Percentiles rank a stretch among this genome's conserved stretches.
phyloP scores from a whole-genome alignment of 2,888 invertebrate species.

The Hemistola chrysoprasaria region DNA sequence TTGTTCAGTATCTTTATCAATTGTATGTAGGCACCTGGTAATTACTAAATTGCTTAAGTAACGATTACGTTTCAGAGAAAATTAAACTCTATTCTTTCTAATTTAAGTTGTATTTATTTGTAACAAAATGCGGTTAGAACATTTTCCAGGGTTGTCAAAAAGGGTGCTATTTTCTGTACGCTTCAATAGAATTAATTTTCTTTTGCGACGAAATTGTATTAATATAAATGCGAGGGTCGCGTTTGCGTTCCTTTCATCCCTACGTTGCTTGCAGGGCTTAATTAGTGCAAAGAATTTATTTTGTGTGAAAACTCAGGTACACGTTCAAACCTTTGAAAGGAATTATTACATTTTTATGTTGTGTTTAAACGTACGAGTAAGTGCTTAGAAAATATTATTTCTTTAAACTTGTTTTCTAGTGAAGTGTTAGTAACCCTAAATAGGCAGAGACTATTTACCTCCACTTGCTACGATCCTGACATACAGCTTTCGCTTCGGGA shows the following conservation, averaged over 20 bases:
- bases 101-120: constrained; percentile 8
- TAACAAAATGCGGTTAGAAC: constrained; percentile 15
- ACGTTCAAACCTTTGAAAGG: too few species aligned
- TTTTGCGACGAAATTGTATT: constrained; percentile 27
- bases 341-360: too few species aligned
- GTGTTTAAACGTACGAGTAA: too few species aligned
- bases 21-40: too few species aligned
- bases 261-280: constrained; percentile 15
- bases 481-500: too few species aligned
- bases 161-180: constrained; percentile 11
- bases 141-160: constrained; percentile 11
- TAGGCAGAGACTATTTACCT: too few species aligned
- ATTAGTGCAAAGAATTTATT: constrained; percentile 17
- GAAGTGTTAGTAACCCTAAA: too few species aligned
- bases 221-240: neutral
- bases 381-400: neutral
- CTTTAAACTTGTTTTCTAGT: too few species aligned
- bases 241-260: constrained; percentile 14
- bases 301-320: constrained; percentile 9
- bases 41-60: constrained; percentile 22
- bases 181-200: constrained; percentile 32
- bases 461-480: too few species aligned
- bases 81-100: constrained; percentile 19
- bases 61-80: constrained; percentile 28
- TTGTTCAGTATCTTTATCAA: too few species aligned